Conservation (phyloP, 2,888 invertebrate species). For the Heliconius charithonia region DNA sequence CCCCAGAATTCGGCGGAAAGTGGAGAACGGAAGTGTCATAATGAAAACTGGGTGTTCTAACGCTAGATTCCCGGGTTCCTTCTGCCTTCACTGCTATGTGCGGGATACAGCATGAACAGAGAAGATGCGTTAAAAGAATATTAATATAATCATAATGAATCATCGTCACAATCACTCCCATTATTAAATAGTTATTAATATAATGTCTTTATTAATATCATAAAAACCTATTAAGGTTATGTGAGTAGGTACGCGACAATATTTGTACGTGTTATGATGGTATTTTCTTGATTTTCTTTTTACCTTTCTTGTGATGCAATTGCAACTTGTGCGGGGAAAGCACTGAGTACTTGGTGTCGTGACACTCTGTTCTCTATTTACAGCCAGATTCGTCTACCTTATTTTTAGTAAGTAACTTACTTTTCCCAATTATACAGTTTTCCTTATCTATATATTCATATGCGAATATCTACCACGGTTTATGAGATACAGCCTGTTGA, state of each 20-base stretch:
- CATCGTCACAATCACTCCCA: conserved; percentile 28
- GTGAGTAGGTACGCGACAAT: neutral
- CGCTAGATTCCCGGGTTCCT: neutral
- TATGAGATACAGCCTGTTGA: too few species aligned
- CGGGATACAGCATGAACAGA: neutral
- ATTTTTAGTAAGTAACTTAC: too few species aligned
- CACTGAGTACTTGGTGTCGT: neutral
- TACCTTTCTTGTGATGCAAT: neutral
- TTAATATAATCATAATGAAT: conserved; percentile 26
- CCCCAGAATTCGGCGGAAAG: neutral
- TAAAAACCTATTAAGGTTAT: conserved; percentile 11
- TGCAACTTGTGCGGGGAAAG: too few species aligned
- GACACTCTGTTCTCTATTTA: neutral
- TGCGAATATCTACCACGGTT: too few species aligned
- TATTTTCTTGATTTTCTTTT: neutral
- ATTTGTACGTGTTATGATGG: neutral
- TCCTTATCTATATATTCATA: too few species aligned
- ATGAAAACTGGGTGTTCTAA: neutral
- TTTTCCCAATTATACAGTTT: too few species aligned
- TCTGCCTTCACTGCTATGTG: too few species aligned
- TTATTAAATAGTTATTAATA: conserved; percentile 43
- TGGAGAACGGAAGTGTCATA: neutral
- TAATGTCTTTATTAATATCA: conserved; percentile 32
- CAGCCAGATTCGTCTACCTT: too few species aligned
- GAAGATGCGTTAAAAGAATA: neutral